phyloP scores from a whole-genome alignment of 2,888 invertebrate species.

The Athrips mouffetella region DNA sequence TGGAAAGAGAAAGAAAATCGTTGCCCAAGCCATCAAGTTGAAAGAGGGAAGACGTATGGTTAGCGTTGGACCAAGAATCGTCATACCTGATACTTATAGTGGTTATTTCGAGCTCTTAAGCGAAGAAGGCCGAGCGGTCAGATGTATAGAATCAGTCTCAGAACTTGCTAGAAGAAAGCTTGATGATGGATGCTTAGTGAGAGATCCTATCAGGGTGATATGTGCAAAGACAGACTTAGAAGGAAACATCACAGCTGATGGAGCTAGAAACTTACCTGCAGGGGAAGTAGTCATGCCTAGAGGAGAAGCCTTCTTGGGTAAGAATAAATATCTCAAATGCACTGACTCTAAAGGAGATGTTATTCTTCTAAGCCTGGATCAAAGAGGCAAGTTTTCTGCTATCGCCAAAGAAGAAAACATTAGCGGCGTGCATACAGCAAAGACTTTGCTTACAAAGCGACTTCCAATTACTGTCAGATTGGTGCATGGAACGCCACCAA shows the following conservation, averaged over 20 bases:
- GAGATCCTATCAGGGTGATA: slow-evolving; percentile 86
- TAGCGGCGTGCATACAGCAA: slow-evolving; percentile 95
- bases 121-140: slow-evolving; percentile 94
- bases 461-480: slow-evolving; percentile 94
- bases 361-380: slow-evolving; percentile 89
- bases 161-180: slow-evolving; percentile 88
- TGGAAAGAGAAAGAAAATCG: slow-evolving; percentile 90
- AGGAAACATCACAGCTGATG: slow-evolving; percentile 81
- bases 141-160: slow-evolving; percentile 92
- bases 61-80: slow-evolving; percentile 88
- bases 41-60: slow-evolving; percentile 91
- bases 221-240: slow-evolving; percentile 80
- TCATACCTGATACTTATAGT: slow-evolving; percentile 93
- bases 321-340: slow-evolving; percentile 91
- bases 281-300: slow-evolving; percentile 90
- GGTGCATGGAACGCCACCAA: slow-evolving; percentile 93
- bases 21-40: slow-evolving; percentile 93
- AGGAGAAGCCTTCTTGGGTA: slow-evolving; percentile 83
- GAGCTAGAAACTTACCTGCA: slow-evolving; percentile 85
- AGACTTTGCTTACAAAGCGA: slow-evolving; percentile 91
- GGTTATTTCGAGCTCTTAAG: slow-evolving; percentile 96
- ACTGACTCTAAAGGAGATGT: slow-evolving; percentile 90
- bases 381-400: slow-evolving; percentile 94
- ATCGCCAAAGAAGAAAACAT: slow-evolving; percentile 96
- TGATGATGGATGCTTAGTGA: slow-evolving; percentile 86